Evolutionary conservation across 2,113 vertebrate species (phyloP).

Genomic region (Zosterops lateralis): DNA sequence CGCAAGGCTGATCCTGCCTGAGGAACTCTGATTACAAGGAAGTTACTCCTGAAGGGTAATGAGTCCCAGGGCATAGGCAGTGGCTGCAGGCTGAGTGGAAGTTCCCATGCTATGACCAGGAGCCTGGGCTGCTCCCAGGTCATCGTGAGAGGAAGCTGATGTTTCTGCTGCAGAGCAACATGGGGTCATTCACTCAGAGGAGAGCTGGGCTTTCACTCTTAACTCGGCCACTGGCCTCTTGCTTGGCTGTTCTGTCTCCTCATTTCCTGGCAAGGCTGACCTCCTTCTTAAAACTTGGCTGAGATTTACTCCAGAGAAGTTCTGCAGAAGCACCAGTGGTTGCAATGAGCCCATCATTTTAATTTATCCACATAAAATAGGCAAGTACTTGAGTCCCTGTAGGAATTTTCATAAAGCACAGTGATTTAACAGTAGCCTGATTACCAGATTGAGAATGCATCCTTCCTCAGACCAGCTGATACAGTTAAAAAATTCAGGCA

Average conservation of each 20-base stretch:
- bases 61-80: background rate
- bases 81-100: background rate
- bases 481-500: background rate
- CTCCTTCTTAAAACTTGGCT: background rate
- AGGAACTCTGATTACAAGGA: background rate
- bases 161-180: background rate
- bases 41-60: background rate
- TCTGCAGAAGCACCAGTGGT: background rate
- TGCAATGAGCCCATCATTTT: background rate
- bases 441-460: background rate
- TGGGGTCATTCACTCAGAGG: background rate
- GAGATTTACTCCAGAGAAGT: background rate
- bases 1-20: accelerated
- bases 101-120: background rate
- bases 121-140: background rate
- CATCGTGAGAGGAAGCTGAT: background rate
- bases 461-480: background rate
- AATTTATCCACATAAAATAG: background rate
- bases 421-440: background rate
- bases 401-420: background rate
- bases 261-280: background rate
- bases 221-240: background rate
- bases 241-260: background rate
- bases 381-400: background rate
- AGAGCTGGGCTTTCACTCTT: background rate